Conservation (phyloP, 92 coral and sea anemone genomes). For the Porites cylindrica region DNA sequence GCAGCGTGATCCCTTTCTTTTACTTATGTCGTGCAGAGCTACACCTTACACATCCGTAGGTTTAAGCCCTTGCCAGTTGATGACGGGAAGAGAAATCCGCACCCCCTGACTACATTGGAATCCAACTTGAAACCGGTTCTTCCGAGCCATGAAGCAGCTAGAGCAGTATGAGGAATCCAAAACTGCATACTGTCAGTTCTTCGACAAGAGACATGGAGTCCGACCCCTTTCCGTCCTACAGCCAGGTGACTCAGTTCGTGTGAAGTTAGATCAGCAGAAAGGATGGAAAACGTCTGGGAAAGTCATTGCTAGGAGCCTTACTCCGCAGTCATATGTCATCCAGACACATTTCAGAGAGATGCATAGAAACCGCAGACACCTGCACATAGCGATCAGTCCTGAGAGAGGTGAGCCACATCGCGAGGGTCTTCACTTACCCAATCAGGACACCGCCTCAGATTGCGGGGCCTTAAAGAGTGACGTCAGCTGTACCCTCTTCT, state of each 20-base stretch:
- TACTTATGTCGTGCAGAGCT: no score
- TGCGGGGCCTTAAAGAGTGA: no score
- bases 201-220: constrained; percentile 2
- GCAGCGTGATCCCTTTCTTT: no score
- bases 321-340: constrained; percentile 34
- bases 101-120: no score
- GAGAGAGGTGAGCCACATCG: no score
- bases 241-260: background rate
- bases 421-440: no score
- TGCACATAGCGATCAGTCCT: background rate
- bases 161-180: background rate
- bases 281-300: constrained; percentile 24
- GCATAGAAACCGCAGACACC: constrained; percentile 28
- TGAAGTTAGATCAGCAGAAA: constrained; percentile 27
- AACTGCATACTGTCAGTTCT: background rate
- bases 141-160: background rate
- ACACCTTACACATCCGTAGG: no score
- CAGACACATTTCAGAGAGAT: constrained; percentile 10
- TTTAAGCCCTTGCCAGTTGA: no score
- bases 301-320: constrained; percentile 27
- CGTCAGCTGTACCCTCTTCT: no score
- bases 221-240: background rate
- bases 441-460: no score
- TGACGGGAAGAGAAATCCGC: no score
- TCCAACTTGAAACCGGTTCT: background rate